phyloP scores from a whole-genome alignment of 1,140 invertebrate genomes.

The Trypoxylus dichotomus region DNA sequence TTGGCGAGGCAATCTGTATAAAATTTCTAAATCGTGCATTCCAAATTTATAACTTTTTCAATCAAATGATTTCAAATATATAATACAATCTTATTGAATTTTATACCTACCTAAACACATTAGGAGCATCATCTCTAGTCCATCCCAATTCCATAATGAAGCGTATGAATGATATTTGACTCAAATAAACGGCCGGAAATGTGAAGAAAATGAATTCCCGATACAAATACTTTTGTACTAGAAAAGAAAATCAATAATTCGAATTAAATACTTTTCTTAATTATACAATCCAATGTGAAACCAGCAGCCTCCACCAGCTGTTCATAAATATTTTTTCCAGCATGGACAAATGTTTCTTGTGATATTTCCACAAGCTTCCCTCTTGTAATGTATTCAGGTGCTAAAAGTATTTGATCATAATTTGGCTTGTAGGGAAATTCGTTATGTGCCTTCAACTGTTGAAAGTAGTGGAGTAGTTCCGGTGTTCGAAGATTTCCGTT shows the following conservation, averaged over 20 bases:
- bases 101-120: constrained; percentile 47
- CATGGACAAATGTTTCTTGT: constrained; percentile 39
- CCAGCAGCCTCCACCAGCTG: constrained; percentile 42
- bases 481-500: constrained; percentile 41
- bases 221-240: constrained; percentile 53
- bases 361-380: constrained; percentile 43
- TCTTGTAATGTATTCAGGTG: constrained; percentile 9
- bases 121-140: constrained; percentile 49
- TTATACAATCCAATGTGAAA: constrained; percentile 33
- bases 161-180: constrained; percentile 50
- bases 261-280: background rate
- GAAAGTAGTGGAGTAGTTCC: constrained; percentile 40
- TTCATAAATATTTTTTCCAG: constrained; percentile 38
- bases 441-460: background rate
- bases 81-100: background rate
- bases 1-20: too few species aligned
- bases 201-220: constrained; percentile 52
- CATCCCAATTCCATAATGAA: constrained; percentile 55
- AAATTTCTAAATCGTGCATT: too few species aligned
- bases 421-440: constrained; percentile 25
- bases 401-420: constrained; percentile 30
- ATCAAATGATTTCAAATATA: background rate
- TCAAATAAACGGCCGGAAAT: constrained; percentile 55
- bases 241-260: background rate
- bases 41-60: too few species aligned